Base-by-base conservation (phyloP, 2,797 vertebrate species). In the Mus minutoides region DNA sequence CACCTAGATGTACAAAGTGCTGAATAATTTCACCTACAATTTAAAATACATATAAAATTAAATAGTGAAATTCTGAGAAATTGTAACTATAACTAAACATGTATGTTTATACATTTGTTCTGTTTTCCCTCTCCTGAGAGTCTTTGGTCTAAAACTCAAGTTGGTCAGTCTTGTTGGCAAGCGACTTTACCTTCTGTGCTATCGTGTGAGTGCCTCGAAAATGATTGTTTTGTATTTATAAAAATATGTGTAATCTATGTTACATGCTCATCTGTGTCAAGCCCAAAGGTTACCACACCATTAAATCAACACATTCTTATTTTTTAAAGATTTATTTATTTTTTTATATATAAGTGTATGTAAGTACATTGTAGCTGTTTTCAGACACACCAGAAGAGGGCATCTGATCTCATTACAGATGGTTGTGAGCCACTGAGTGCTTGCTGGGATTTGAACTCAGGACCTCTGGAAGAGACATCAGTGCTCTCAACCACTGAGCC, bases 41-140 rank as follows among this genome's bases (percentile, higher is more conserved):
- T 97, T 91, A 92, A 94, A 96, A 96, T 85, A 79, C 19, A 49
- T 12, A 2, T 49, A 80, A 75, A 92, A 2, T 85, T 96, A 95
- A 94, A 26, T 76, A 73, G 21, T 87, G 2, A 67, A 93, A 92
- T 64, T 3, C 43, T 91, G 31, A 91, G 54, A 93, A 93, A 94
- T 1, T 71, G 37, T 24, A 94, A 84, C 10, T 37, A n/a, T 37
- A 88, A 82, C 13, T 43, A 24, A 82, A 86, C 37, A 3, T 69
- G 17, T 84, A 0, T 95, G 88, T 77, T 77, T 90, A 78, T 40
- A 85, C 0, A 2, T 40, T 12, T 73, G 24, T 73, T 73, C 24
- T 21, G 24, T 56, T 73, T 56, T 56, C 26, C 40, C n/a, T 26
- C 29, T 29, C 24, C 8, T 7, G 49, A 17, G n/a, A 73, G 9